These are phyloP conservation scores for Ardeotis arabs DNA, from an alignment of 2,113 vertebrate species.

Conservation along the genomic window DNA sequence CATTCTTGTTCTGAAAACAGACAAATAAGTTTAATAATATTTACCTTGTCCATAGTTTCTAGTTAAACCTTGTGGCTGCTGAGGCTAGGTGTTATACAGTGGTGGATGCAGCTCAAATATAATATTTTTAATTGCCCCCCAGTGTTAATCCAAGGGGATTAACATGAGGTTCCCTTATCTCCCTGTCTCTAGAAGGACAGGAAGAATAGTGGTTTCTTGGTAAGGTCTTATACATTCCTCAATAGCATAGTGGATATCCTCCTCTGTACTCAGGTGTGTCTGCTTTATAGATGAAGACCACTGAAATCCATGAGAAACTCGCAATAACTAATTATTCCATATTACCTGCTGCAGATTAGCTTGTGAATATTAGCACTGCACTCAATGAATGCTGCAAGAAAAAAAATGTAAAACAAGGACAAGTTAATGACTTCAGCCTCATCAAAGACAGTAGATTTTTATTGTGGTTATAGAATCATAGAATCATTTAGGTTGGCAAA, in stretches of 20 bases:
- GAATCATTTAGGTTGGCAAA: too few species aligned
- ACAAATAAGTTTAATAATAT: neutral
- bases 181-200: rapidly evolving
- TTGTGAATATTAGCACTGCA: neutral
- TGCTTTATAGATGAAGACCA: neutral
- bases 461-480: neutral
- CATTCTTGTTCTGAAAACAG: neutral
- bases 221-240: neutral
- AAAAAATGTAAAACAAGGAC: neutral
- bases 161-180: neutral
- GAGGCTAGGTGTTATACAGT: neutral
- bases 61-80: neutral
- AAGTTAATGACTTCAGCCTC: neutral
- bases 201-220: neutral
- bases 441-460: neutral
- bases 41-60: neutral
- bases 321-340: neutral
- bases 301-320: neutral
- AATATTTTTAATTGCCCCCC: neutral
- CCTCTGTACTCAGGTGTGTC: neutral
- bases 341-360: neutral
- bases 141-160: neutral
- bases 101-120: neutral
- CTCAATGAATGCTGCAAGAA: neutral
- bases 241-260: neutral